These are phyloP conservation scores for Sialis lutaria DNA, from an alignment of 2,888 invertebrate genomes.

Conservation along the genomic window DNA sequence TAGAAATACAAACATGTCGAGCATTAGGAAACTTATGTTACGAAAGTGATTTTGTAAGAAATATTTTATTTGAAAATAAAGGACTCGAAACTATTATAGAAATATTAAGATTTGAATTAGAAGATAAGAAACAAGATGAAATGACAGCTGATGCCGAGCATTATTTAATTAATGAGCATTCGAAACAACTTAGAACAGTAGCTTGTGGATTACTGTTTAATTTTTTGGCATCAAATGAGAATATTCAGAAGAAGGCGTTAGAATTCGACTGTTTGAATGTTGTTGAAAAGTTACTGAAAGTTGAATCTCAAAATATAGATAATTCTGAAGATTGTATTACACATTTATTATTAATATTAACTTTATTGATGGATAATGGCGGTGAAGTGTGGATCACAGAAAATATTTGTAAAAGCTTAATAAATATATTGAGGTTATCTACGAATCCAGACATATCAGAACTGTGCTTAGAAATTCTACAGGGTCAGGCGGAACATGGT, in stretches of 20 bases:
- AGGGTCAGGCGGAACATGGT: slow-evolving; percentile 63
- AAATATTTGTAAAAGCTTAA: slow-evolving; percentile 24
- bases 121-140: slow-evolving; percentile 1
- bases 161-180: background rate
- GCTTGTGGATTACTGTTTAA: slow-evolving; percentile 64
- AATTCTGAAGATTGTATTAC: slow-evolving; percentile 36
- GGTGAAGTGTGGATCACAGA: slow-evolving; percentile 15
- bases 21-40: slow-evolving; percentile 81
- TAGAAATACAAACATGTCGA: slow-evolving; percentile 54
- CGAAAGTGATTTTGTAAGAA: slow-evolving; percentile 57
- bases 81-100: slow-evolving; percentile 18
- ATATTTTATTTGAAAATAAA: slow-evolving; percentile 25
- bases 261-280: slow-evolving; percentile 34
- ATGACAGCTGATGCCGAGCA: background rate
- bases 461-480: slow-evolving; percentile 57
- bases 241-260: slow-evolving; percentile 40
- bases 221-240: slow-evolving; percentile 55
- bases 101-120: slow-evolving; percentile 14
- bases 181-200: slow-evolving; percentile 38
- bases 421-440: slow-evolving; percentile 44
- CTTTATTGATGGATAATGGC: slow-evolving; percentile 38
- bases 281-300: slow-evolving; percentile 31
- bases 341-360: slow-evolving; percentile 38
- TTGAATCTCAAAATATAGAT: slow-evolving; percentile 29
- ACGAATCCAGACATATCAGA: slow-evolving; percentile 55